A percentile compares a stretch with the other conserved stretches of the same genome.
Conservation (phyloP, 2,113 vertebrate genomes). For the Protomyctophum bolini region DNA sequence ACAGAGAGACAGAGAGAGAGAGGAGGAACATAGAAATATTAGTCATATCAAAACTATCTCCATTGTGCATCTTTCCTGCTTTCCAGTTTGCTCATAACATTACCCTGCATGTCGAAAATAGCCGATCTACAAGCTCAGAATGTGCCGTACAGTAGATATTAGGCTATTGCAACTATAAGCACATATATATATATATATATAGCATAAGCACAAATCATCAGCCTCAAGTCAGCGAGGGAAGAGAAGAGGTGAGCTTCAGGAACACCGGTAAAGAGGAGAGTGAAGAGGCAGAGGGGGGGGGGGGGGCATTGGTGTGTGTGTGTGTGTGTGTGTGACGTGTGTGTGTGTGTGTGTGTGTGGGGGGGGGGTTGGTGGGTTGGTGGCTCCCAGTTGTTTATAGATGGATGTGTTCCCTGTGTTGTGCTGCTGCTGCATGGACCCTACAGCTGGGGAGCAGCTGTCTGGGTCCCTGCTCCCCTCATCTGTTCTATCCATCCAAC, state of each 20-base stretch:
- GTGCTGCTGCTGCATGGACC: constrained; percentile 19
- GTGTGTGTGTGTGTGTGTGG: constrained; percentile 12
- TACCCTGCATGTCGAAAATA: no score
- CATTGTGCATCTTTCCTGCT: no score
- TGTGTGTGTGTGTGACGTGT: not conserved
- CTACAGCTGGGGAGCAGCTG: constrained; percentile 88
- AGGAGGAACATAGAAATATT: no score
- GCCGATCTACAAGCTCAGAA: no score
- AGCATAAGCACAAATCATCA: no score
- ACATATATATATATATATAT: no score
- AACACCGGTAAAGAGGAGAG: constrained; percentile 32
- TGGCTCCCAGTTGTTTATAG: constrained; percentile 68
- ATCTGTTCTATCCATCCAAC: constrained; percentile 50
- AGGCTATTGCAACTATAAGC: no score
- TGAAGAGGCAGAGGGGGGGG: constrained; percentile 44
- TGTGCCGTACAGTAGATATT: no score
- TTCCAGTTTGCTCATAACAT: no score
- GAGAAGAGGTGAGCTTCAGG: constrained; percentile 21
- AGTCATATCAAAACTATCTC: no score
- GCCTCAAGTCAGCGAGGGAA: constrained; percentile 1
- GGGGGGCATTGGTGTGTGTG: not conserved
- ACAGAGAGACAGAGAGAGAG: not conserved
- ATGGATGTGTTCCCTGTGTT: constrained; percentile 42
- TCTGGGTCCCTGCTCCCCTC: constrained; percentile 73
- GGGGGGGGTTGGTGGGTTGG: constrained; percentile 52